phyloP scores from a whole-genome alignment of 2,888 invertebrate genomes.

The Tenthredo mesomela region DNA sequence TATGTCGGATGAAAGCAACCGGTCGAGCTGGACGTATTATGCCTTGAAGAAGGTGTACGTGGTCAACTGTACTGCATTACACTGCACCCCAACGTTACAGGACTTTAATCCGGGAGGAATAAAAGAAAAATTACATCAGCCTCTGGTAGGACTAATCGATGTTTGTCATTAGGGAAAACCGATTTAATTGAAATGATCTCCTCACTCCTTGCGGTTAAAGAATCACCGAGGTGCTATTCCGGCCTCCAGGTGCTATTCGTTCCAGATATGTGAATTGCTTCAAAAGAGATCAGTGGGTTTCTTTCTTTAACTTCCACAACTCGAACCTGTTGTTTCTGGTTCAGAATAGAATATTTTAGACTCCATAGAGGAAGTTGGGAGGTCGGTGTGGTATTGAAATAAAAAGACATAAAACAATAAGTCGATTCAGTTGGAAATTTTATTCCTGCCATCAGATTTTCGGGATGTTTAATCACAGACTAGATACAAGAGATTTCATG shows the following conservation, averaged over 20 bases:
- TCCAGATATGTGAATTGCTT: not conserved
- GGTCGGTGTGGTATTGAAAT: not conserved
- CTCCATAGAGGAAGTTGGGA: not conserved
- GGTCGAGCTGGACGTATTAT: constrained; percentile 38
- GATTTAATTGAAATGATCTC: constrained; percentile 23
- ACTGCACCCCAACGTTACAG: not conserved
- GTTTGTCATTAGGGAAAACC: constrained; percentile 28
- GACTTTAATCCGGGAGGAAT: not conserved
- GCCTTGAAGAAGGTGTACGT: constrained; percentile 9
- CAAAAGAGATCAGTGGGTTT: not conserved
- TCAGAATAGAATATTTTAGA: not conserved
- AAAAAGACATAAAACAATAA: not conserved
- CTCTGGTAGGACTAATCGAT: constrained; percentile 6
- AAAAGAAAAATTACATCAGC: not conserved
- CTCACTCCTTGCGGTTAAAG: not conserved
- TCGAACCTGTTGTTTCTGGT: not conserved
- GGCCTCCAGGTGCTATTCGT: not conserved
- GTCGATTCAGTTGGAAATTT: not conserved
- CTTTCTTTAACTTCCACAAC: not conserved
- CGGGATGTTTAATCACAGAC: not conserved
- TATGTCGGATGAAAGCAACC: constrained; percentile 45
- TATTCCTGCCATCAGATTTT: not conserved
- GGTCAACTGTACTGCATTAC: not conserved
- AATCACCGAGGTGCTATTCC: not conserved
- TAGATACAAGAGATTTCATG: not conserved